Evolutionary conservation across 2,113 vertebrate species (phyloP).

Genomic region (Silurus glanis): DNA sequence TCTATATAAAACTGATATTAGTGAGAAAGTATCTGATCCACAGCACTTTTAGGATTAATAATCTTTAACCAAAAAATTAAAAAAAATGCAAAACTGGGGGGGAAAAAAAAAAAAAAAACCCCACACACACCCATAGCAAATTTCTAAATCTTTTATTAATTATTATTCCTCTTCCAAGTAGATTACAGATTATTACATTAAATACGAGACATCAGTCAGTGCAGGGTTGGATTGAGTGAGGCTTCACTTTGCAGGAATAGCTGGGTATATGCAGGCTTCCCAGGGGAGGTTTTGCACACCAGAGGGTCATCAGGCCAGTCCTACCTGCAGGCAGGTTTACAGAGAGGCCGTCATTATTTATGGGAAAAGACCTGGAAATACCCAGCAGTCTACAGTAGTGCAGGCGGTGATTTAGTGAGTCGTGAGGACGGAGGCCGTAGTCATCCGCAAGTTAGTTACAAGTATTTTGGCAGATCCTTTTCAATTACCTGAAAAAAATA

Average conservation of each 20-base stretch:
- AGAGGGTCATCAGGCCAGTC: conserved; percentile 74
- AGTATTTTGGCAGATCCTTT: conserved; percentile 84
- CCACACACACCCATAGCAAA: not conserved
- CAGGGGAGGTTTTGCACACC: conserved; percentile 77
- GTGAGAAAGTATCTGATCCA: not conserved
- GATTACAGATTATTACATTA: no score
- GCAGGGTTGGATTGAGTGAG: not conserved
- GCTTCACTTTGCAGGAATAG: conserved; percentile 44
- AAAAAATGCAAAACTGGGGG: not conserved
- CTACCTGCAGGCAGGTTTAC: conserved; percentile 80
- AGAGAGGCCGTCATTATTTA: conserved; percentile 81
- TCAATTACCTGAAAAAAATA: conserved; percentile 80
- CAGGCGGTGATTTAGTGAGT: not conserved
- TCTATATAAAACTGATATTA: not conserved
- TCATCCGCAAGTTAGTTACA: conserved; percentile 67
- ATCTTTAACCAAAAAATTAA: not conserved
- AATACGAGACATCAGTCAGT: not conserved
- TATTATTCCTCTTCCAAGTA: not conserved
- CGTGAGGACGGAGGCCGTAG: rapidly evolving
- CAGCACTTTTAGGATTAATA: not conserved
- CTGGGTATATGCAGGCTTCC: conserved; percentile 54
- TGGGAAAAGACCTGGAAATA: conserved; percentile 60
- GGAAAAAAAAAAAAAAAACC: no score
- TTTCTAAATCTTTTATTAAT: conserved; percentile 1
- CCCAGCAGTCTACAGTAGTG: conserved; percentile 50